Evolutionary conservation across 2,888 invertebrate species (phyloP), one percentile per base, ranked within the genome.

Genomic region (Rhagonycha fulva): DNA sequence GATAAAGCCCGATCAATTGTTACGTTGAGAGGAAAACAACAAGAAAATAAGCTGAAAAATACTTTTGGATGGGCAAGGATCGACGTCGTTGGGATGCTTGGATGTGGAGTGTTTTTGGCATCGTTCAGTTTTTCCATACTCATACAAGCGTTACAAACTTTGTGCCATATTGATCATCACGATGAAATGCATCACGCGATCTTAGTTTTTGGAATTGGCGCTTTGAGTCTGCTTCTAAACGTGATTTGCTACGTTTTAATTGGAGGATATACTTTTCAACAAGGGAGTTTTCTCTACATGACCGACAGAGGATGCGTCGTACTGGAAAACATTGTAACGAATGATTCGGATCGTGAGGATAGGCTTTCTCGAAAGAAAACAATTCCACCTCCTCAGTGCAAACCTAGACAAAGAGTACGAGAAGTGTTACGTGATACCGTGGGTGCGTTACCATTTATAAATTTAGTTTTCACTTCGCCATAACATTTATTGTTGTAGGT

Each of bases 21-120:
- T 30, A 80, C 82, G 0, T 28, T 73, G 1, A 68, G 75, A 7
- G 75, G 79, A 12, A 75, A 85, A 83, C 90, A 85, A 82, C 91
- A 87, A 4, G 94, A 94, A 81, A 88, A 89, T 60, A 90, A 90
- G 79, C 89, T 96, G 75, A 93, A 94, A 78, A 97, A 96, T 86
- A 97, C 97, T 0, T 97, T 97, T 83, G 97, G 97, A 9, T 97
- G 97, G 97, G 95, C 96, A 3, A 91, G 97, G 79, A 94, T 96
- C 71, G 96, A 97, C 83, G 94, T 97, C n/a, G 90, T 96, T 9
- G 94, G 94, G 62, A 93, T 95, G 89, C 88, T 96, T 63, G 92
- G 94, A 3, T 94, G 95, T 70, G 94, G 94, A 86, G 94, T 95
- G 62, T 94, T 96, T 81, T 90, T 96, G 78, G 93, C 94, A 0